These are phyloP conservation scores for Apis florea DNA, from an alignment of 1,140 invertebrate genomes.

Conservation along the genomic window DNA sequence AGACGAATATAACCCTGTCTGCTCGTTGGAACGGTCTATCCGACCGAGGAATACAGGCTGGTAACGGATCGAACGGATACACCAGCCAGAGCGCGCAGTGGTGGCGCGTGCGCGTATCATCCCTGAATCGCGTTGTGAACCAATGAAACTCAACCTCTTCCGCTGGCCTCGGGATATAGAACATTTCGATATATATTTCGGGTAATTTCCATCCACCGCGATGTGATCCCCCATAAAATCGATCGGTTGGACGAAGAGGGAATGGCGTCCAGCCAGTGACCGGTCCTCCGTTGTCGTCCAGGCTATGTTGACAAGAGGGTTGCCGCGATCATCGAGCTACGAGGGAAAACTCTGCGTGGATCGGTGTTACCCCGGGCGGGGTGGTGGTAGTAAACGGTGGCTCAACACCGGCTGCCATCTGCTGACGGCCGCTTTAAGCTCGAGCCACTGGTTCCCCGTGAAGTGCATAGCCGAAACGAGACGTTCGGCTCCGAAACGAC, in stretches of 20 bases:
- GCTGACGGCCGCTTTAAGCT: conserved; percentile 63
- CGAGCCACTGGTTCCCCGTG: conserved; percentile 72
- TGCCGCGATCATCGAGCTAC: not conserved
- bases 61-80: conserved; percentile 60
- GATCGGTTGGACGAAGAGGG: not conserved
- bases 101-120: conserved; percentile 52
- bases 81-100: conserved; percentile 46
- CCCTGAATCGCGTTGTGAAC: conserved; percentile 49
- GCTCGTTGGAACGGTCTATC: conserved; percentile 53
- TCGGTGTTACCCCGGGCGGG: conserved; percentile 67
- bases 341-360: conserved; percentile 38
- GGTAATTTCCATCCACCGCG: conserved; percentile 25
- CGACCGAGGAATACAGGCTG: conserved; percentile 43
- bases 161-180: conserved; percentile 22
- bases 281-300: not conserved
- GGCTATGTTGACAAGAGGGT: not conserved
- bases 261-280: not conserved
- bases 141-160: conserved; percentile 42
- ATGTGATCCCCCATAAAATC: not conserved
- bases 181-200: conserved; percentile 44
- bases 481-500: conserved; percentile 39
- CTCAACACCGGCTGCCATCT: conserved; percentile 68
- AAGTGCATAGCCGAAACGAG: conserved; percentile 75
- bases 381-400: conserved; percentile 54
- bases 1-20: conserved; percentile 27